These are phyloP conservation scores for Apomyelois bistriatella DNA, from an alignment of 2,888 invertebrate species.

Conservation along the genomic window DNA sequence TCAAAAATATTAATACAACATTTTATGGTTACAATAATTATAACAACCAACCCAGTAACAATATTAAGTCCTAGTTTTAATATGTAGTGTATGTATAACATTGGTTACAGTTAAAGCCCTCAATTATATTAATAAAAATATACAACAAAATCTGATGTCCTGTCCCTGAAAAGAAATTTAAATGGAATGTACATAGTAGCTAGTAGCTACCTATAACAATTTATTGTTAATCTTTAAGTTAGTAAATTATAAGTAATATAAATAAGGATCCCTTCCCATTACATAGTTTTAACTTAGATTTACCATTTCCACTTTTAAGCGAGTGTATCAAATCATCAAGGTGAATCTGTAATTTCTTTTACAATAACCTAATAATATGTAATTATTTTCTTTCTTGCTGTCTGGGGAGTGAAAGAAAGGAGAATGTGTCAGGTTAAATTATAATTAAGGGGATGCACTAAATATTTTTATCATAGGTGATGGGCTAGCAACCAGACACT, in stretches of 20 bases:
- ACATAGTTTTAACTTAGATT: too few species aligned
- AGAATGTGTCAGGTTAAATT: too few species aligned
- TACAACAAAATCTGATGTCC: neutral
- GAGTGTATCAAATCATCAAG: too few species aligned
- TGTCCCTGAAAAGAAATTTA: constrained; percentile 3
- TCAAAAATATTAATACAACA: constrained; percentile 12
- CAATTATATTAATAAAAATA: constrained; percentile 5
- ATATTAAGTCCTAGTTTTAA: constrained; percentile 14
- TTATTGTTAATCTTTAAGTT: neutral
- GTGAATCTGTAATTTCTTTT: too few species aligned
- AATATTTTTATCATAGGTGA: too few species aligned
- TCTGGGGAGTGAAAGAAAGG: too few species aligned
- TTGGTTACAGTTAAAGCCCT: constrained; percentile 31
- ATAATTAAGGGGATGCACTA: too few species aligned
- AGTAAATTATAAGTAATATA: constrained; percentile 2
- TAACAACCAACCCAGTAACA: constrained; percentile 22
- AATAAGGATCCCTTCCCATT: too few species aligned
- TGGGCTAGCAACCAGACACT: too few species aligned
- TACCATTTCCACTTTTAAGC: too few species aligned
- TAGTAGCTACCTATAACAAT: neutral
- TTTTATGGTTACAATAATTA: constrained; percentile 13
- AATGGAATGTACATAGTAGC: constrained; percentile 5
- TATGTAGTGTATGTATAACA: constrained; percentile 19
- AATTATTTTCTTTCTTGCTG: too few species aligned
- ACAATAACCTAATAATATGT: too few species aligned